A percentile compares a stretch with the other conserved stretches of the same genome.
Evolutionary conservation across 2,888 invertebrate species (phyloP).

Genomic region (Stegophylla sp.): DNA sequence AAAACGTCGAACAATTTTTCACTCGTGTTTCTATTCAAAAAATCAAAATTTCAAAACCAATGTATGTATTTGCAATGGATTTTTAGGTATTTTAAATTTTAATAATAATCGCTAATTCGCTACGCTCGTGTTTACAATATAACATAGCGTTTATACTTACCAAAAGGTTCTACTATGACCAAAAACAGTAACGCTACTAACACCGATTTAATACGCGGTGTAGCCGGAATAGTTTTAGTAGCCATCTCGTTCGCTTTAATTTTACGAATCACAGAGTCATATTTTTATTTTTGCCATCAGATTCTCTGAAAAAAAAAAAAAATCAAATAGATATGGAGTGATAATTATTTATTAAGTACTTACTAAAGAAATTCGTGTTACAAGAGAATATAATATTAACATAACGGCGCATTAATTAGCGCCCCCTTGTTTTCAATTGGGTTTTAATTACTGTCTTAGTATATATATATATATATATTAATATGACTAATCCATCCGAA

Average conservation of each 20-base stretch:
- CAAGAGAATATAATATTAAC: neutral
- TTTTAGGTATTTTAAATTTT: too few species aligned
- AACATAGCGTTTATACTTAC: neutral
- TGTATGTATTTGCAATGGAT: too few species aligned
- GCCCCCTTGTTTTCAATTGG: constrained; percentile 30
- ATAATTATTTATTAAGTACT: neutral
- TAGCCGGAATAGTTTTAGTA: neutral
- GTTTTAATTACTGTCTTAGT: constrained; percentile 5
- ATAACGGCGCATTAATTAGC: neutral
- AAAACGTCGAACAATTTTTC: neutral
- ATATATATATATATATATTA: too few species aligned
- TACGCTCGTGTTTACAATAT: too few species aligned
- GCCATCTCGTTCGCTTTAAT: neutral
- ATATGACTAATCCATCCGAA: constrained; percentile 16
- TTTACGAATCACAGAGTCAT: neutral
- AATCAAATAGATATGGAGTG: neutral
- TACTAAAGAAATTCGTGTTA: neutral
- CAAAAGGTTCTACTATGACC: neutral
- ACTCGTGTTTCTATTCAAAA: too few species aligned
- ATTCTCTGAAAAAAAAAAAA: neutral
- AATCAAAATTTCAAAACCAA: too few species aligned
- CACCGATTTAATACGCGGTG: neutral
- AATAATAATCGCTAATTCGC: too few species aligned
- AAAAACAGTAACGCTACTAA: constrained; percentile 6
- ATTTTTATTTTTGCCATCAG: constrained; percentile 25